Percentiles rank a stretch among this genome's conserved stretches.
These are phyloP conservation scores for Phaedon cochleariae DNA, from an alignment of 2,888 invertebrate genomes.

Conservation along the genomic window DNA sequence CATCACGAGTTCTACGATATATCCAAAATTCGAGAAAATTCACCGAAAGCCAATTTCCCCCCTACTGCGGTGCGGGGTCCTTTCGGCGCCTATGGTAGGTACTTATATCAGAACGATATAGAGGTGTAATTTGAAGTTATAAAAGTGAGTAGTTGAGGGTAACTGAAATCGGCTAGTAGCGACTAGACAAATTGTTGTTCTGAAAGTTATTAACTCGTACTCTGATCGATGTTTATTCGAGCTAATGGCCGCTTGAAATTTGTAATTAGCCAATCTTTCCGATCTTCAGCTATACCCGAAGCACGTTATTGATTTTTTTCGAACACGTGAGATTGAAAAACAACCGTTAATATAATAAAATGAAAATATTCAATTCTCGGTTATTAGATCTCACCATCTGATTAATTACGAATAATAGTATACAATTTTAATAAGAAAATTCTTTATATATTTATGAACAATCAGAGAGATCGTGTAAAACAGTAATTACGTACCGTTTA, in stretches of 20 bases:
- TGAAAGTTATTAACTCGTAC: constrained; percentile 1
- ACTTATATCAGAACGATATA: neutral
- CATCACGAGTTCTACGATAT: too few species aligned
- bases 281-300: constrained; percentile 36
- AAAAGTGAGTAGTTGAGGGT: constrained; percentile 6
- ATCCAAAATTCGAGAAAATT: too few species aligned
- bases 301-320: constrained; percentile 48
- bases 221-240: constrained; percentile 11
- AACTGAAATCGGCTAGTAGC: neutral
- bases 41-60: too few species aligned
- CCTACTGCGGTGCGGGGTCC: too few species aligned
- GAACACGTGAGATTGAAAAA: constrained; percentile 43
- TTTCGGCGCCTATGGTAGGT: neutral
- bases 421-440: constrained; percentile 38
- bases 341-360: constrained; percentile 38
- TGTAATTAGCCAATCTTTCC: constrained; percentile 42
- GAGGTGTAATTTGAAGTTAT: constrained; percentile 10
- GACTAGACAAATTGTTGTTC: neutral
- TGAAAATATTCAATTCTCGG: constrained; percentile 36
- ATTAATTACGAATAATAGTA: constrained; percentile 45
- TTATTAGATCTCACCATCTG: constrained; percentile 43
- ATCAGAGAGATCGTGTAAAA: constrained; percentile 32
- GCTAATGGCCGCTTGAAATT: constrained; percentile 30
- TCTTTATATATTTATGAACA: constrained; percentile 32
- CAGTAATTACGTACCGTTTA: constrained; percentile 34